Evolutionary conservation across 1,140 invertebrate species (phyloP).

Genomic region (Magallana angulata): DNA sequence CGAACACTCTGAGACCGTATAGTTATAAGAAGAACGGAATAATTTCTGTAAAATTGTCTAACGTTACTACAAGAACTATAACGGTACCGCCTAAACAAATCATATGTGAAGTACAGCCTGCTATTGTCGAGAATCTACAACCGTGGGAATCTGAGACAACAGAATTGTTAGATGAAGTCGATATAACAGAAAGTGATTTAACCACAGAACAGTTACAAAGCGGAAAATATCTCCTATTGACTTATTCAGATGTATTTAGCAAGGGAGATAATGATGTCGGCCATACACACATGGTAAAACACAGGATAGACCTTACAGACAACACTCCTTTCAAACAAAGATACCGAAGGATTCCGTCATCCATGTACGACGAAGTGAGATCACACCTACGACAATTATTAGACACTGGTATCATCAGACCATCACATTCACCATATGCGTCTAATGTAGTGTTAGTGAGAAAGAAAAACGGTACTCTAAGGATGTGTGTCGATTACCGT

Average conservation of each 20-base stretch:
- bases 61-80: conserved; percentile 44
- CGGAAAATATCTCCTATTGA: conserved; percentile 4
- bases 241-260: conserved; percentile 39
- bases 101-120: conserved; percentile 49
- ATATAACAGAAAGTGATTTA: conserved; percentile 40
- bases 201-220: conserved; percentile 33
- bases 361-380: conserved; percentile 55
- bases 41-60: conserved; percentile 33
- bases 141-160: background rate
- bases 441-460: conserved; percentile 47
- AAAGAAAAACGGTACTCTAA: conserved; percentile 65
- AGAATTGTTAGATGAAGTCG: conserved; percentile 15
- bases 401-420: conserved; percentile 45
- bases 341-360: conserved; percentile 47
- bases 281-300: conserved; percentile 43
- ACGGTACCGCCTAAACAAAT: conserved; percentile 39
- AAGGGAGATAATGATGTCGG: conserved; percentile 48
- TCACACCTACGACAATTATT: conserved; percentile 47
- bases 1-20: conserved; percentile 24
- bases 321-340: conserved; percentile 50
- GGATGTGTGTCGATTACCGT: conserved; percentile 76
- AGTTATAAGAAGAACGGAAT: conserved; percentile 11
- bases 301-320: conserved; percentile 48
- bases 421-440: conserved; percentile 47
- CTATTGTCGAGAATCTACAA: background rate